Evolutionary conservation across 2,797 vertebrate species (phyloP).

Genomic region (Mus minutoides): DNA sequence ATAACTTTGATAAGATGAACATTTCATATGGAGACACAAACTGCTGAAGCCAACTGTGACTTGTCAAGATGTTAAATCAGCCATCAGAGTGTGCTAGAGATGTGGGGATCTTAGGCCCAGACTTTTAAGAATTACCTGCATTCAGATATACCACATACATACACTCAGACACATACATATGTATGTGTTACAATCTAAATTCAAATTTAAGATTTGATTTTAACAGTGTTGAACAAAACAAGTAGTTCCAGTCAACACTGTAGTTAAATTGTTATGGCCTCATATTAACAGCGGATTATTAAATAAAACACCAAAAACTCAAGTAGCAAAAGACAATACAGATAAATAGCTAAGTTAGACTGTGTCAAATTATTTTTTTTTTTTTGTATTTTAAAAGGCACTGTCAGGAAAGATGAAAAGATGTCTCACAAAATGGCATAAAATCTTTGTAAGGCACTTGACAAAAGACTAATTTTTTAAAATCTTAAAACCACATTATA

Average conservation of each 20-base stretch:
- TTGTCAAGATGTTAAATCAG: slow-evolving; percentile 9
- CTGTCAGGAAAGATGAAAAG: background rate
- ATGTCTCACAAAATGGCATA: background rate
- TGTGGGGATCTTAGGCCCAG: background rate
- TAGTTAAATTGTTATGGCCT: background rate
- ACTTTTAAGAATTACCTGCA: background rate
- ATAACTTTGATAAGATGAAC: background rate
- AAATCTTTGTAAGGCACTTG: slow-evolving; percentile 41
- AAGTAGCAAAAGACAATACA: slow-evolving; percentile 18
- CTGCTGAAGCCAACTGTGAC: background rate
- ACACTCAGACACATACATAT: background rate
- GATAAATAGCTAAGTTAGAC: background rate
- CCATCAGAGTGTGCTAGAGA: background rate
- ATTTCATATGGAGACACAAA: slow-evolving; percentile 1
- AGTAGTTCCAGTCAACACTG: background rate
- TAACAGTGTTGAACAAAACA: background rate
- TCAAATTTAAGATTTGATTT: background rate
- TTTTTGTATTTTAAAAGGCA: background rate
- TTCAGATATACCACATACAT: no score
- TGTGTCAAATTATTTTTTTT: background rate
- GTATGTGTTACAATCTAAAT: background rate
- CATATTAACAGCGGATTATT: background rate
- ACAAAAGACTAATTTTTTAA: background rate
- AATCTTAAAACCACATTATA: background rate
- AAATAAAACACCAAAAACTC: background rate